Evolutionary conservation across 2,113 vertebrate genomes (phyloP), one percentile per base, ranked within the genome.

Genomic region (Pogona vitticeps): DNA sequence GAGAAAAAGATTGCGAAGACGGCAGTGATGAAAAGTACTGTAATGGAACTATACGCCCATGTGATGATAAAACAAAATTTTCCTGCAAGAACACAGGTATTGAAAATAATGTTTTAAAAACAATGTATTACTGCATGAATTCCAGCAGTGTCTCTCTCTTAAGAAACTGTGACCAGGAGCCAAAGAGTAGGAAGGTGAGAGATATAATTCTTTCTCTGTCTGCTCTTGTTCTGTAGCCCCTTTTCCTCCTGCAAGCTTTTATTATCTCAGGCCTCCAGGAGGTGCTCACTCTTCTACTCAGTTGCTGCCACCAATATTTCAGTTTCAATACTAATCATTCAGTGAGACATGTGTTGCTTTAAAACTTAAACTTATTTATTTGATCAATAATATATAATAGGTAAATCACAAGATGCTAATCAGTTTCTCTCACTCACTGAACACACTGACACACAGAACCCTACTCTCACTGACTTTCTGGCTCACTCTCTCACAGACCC

Each of bases 1-100:
- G 98, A 1, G 98, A 99, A 76, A 99, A 98, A 88, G 99, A 99
- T 83, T 99, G 98, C 10, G 99, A 99, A 88, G 99, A 99, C 2
- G 98, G 98, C 0, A 98, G 97, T 2, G 98, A 99, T 46, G 99
- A 99, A 89, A 97, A 95, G 23, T 97, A 96, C 90, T 99, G 99
- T 36, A 97, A 98, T 82, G 98, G 98, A 14, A 98, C 98, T 2
- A 96, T 97, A n/a, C 93, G 98, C 14, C 86, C 93, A 28, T 99
- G 99, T 71, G 98, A 99, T 93, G 96, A 97, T 20, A 98, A 97
- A 92, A 98, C 98, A 31, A 99, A 99, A 92, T 99, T 99, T 87
- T 98, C 98, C 92, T 99, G 99, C 95, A 95, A 84, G 92, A 97
- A 95, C 3, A 98, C 98, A 97, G 98, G 99, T 99, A 95, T 86